These are phyloP conservation scores for Coelinius sp. DNA, from an alignment of 2,888 invertebrate genomes.

Conservation along the genomic window DNA sequence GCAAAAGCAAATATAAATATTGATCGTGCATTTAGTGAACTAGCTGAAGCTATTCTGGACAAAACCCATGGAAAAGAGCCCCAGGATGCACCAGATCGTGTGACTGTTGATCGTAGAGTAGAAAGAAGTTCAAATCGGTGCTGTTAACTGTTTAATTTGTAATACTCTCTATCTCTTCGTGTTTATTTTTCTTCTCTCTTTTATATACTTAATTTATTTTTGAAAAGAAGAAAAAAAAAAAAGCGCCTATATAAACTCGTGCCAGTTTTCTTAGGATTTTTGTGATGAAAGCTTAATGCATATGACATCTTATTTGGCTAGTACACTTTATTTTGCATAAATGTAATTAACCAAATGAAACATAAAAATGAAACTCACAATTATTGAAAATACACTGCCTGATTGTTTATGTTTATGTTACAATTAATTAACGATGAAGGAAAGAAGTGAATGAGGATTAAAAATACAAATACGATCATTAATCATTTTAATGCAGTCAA, in stretches of 20 bases:
- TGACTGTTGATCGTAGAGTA: slow-evolving; percentile 82
- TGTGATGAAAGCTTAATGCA: slow-evolving; percentile 58
- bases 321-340: slow-evolving; percentile 48
- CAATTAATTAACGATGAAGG: not conserved
- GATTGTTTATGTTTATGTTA: not conserved
- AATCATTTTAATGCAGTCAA: too few relatives aligned
- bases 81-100: slow-evolving; percentile 81
- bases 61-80: slow-evolving; percentile 89
- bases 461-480: too few relatives aligned
- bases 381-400: slow-evolving; percentile 37
- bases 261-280: slow-evolving; percentile 60
- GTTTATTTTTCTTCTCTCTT: slow-evolving; percentile 54
- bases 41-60: slow-evolving; percentile 95
- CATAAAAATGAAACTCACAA: not conserved
- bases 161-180: slow-evolving; percentile 2
- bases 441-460: not conserved
- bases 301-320: slow-evolving; percentile 47
- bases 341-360: slow-evolving; percentile 36
- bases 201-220: slow-evolving; percentile 47
- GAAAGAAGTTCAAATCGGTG: slow-evolving; percentile 77
- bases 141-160: slow-evolving; percentile 68
- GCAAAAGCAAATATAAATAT: slow-evolving; percentile 98
- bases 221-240: slow-evolving; percentile 30
- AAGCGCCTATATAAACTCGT: slow-evolving; percentile 56
- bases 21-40: slow-evolving; percentile 93